Evolutionary conservation across 2,113 vertebrate species (phyloP), one percentile per base, ranked within the genome.

Genomic region (Leucosticte australis): DNA sequence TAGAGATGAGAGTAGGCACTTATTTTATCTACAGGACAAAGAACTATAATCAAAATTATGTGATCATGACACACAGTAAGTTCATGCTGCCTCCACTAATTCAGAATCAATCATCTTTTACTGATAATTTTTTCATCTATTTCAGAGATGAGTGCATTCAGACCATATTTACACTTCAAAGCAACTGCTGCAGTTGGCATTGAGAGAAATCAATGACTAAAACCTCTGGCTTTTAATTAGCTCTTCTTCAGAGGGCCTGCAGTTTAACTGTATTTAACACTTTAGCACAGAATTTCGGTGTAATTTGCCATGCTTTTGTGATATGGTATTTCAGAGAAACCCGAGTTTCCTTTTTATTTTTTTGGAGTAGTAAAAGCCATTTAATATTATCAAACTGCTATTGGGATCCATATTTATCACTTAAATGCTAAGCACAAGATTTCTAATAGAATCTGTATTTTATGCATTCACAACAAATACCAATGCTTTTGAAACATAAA

Each of bases 121-220:
- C 52, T 87, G 46, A 75, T 86, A 67, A 70, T 39, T 91, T 94
- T 92, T 59, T 64, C 41, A 91, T 52, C 75, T 67, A 23, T 78
- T 94, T 93, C 77, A 86, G 68, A 87, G 80, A 78, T 47, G 55
- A 62, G 79, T 86, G 56, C 68, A 63, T 92, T 92, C 76, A 81
- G 68, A 74, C 60, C 69, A 41, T 75, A 94, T 91, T 89, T 94
- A 90, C 65, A 91, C 91, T 89, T 96, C 74, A 94, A 91, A 92
- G 87, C 65, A 78, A 68, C 53, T 91, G 62, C 65, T 89, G 65
- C 77, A 86, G 57, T 95, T 71, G 64, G 69, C 65, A 94, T 28
- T 71, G 60, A 89, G 65, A 63, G 65, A 94, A 94, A 95, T 56
- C 63, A 81, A 80, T 74, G 73, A 89, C 89, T 81, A 83, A 73